Percentiles rank a stretch among this genome's conserved stretches.
These are phyloP conservation scores for Meandrusa payeni DNA, from an alignment of 2,888 invertebrate species.

Conservation along the genomic window DNA sequence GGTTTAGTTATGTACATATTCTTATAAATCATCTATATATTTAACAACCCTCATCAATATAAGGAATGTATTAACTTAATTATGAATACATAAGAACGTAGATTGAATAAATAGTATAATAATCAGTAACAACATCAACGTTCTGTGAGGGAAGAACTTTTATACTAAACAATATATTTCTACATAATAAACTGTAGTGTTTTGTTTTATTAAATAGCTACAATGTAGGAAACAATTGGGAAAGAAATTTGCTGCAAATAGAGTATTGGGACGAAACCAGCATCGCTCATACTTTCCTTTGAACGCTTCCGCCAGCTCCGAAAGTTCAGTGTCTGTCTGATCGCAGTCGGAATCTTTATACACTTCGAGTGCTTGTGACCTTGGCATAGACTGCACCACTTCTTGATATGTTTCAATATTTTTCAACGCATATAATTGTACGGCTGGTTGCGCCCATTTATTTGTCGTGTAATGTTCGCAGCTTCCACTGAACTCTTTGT, in stretches of 20 bases:
- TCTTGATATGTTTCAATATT: constrained; percentile 78
- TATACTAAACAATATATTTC: constrained; percentile 70
- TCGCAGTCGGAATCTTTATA: constrained; percentile 61
- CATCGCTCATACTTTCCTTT: constrained; percentile 50
- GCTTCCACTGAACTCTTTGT: constrained; percentile 59
- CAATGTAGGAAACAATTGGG: constrained; percentile 69
- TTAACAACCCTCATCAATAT: constrained; percentile 64
- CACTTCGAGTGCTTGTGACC: constrained; percentile 68
- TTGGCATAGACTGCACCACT: constrained; percentile 70
- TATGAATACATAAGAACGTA: constrained; percentile 49
- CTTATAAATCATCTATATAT: constrained; percentile 54
- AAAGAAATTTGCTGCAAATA: constrained; percentile 69
- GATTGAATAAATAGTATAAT: constrained; percentile 63
- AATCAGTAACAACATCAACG: constrained; percentile 61
- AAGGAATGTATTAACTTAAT: constrained; percentile 67
- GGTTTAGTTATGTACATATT: constrained; percentile 64
- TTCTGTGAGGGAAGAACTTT: constrained; percentile 67
- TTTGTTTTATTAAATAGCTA: constrained; percentile 75
- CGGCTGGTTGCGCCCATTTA: constrained; percentile 73
- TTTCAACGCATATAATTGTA: constrained; percentile 54
- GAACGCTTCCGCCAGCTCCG: constrained; percentile 24
- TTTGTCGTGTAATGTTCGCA: constrained; percentile 56
- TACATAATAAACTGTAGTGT: no score
- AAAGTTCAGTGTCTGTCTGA: constrained; percentile 34
- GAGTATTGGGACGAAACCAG: constrained; percentile 72